Evolutionary conservation across 2,888 invertebrate species (phyloP), one percentile per base, ranked within the genome.

Genomic region (Heliconius aoede): DNA sequence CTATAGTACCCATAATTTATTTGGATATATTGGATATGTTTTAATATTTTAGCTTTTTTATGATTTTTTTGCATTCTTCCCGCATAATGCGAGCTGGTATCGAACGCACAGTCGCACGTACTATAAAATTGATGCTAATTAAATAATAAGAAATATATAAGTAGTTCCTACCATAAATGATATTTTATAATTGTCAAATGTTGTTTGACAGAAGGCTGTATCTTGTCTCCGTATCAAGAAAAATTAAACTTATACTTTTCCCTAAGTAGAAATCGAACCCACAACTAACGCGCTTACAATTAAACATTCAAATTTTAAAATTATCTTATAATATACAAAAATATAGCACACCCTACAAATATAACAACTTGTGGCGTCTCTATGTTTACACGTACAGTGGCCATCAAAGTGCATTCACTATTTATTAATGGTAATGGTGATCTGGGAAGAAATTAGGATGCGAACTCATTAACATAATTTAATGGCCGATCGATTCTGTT

Each of bases 321-420:
- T 7, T 32, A 24, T 64, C 30, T 24, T 26, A 4, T 21, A 62
- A 28, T 51, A 15, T 21, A 21, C 24, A n/a, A 13, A 8, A 71
- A 55, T 1, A 4, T 1, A 61, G 2, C 28, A 28, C 64, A 64
- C 58, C 72, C 76, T 76, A 55, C 73, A 62, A 18, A 32, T 30
- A 30, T 15, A 61, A 28, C 65, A 78, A 55, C 46, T 73, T 76
- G 78, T 80, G 75, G 62, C 73, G 74, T 76, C 69, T 64, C 61
- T 71, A 15, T 78, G 76, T 78, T 80, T 77, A 79, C 78, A 79
- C 79, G 78, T 79, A 80, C 80, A 76, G 80, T 51, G 78, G 77
- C 73, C 65, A 76, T 73, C 74, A 64, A 68, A 77, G 78, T 76
- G 78, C 75, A 76, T 46, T 68, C 68, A 72, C 76, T 76, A 80